These are phyloP conservation scores for Drosophila kepulauana DNA, from an alignment of 1,140 invertebrate species.

Conservation along the genomic window DNA sequence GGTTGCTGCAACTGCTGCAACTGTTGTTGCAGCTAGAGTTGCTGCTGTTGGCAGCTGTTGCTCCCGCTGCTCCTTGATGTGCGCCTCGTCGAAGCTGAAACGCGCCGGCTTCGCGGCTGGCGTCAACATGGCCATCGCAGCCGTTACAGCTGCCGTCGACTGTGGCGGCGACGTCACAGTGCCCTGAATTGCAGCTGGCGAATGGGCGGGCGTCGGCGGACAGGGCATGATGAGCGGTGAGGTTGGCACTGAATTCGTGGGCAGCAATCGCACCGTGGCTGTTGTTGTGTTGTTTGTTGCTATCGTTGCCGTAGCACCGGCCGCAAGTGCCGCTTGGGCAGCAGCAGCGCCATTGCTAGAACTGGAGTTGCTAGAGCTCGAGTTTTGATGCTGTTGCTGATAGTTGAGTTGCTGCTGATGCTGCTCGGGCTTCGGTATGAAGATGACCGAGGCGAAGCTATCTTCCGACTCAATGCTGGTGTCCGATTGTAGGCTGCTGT, in stretches of 20 bases:
- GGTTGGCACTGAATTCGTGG: conserved; percentile 88
- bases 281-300: conserved; percentile 5
- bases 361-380: conserved; percentile 85
- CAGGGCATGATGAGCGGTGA: conserved; percentile 88
- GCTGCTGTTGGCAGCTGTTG: conserved; percentile 31
- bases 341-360: conserved; percentile 64
- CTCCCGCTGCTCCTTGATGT: conserved; percentile 73
- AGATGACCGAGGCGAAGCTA: conserved; percentile 96
- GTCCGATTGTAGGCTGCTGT: conserved; percentile 96
- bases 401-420: conserved; percentile 77
- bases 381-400: conserved; percentile 85
- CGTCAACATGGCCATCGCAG: conserved; percentile 80
- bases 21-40: not conserved
- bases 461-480: conserved; percentile 97
- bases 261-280: conserved; percentile 45
- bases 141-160: conserved; percentile 66
- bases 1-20: conserved; percentile 41
- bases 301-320: conserved; percentile 20
- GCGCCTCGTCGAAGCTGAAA: conserved; percentile 79
- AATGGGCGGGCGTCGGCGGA: conserved; percentile 84
- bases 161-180: conserved; percentile 72
- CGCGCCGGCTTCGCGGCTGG: conserved; percentile 58
- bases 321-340: conserved; percentile 20
- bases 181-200: conserved; percentile 74
- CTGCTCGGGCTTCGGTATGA: conserved; percentile 90